Base-by-base conservation (phyloP, 2,797 vertebrate species). In the Hylomyscus alleni region DNA sequence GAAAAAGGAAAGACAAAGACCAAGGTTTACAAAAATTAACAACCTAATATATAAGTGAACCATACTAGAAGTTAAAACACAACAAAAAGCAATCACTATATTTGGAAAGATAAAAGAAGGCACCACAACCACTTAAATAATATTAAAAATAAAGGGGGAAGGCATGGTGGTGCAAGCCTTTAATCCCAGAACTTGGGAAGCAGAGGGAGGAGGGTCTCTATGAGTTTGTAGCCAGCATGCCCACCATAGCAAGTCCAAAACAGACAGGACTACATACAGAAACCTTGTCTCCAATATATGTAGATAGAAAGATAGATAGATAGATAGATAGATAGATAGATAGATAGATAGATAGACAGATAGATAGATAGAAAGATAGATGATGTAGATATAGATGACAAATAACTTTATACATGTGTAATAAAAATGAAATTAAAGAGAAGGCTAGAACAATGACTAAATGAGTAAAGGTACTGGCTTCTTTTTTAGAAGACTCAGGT, bases 21-120 rank as follows among this genome's bases (percentile, higher is more conserved):
- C 77, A 89, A 93, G 67, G 40, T 13, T 65, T 87, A 89, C 8
- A 89, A 40, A 93, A 94, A 89, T 62, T 84, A 88, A n/a, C 44
- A 95, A 80, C 26, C 62, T 90, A 80, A 52, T 60, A 85, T 81
- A 15, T 6, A 85, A 91, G 81, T 22, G 37, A 47, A 77, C 2
- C 50, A 56, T 22, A 0, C 31, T 75, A 40, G 22, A 12, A 91
- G 44, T 73, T 34, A 58, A 65, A 69, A 2, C 2, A 44, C 40
- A 34, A 72, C 22, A 54, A 67, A 88, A 93, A 26, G 14, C 6
- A 84, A 69, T 75, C 26, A 80, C 19, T 47, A 62, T 75, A 56
- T 90, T 81, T 54, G 22, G 50, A 95, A 52, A 78, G 29, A 89
- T 89, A 89, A 89, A 7, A 88, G 4, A 84, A 93, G 7, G 34